Evolutionary conservation across 2,888 invertebrate genomes (phyloP).

Genomic region (Arge pagana): DNA sequence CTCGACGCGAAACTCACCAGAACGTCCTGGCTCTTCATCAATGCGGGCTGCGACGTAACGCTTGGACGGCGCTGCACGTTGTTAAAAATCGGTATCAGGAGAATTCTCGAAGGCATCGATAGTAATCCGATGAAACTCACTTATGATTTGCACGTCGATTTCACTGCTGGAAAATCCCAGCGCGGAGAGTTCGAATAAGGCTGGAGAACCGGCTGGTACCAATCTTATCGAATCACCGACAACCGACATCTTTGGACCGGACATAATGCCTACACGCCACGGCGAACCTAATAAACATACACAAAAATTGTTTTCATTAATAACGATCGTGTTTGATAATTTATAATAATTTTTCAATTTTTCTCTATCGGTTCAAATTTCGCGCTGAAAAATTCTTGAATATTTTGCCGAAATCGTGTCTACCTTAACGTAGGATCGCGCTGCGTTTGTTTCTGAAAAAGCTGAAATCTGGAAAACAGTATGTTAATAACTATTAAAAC

Average conservation of each 20-base stretch:
- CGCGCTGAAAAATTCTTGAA: no score
- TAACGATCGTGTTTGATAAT: neutral
- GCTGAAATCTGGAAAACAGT: slow-evolving; percentile 27
- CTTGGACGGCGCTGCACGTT: slow-evolving; percentile 74
- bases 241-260: slow-evolving; percentile 75
- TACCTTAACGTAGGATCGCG: slow-evolving; percentile 18
- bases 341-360: neutral
- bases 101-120: neutral
- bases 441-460: slow-evolving; percentile 27
- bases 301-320: neutral
- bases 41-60: slow-evolving; percentile 81
- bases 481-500: no score
- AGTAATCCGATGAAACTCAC: slow-evolving; percentile 52
- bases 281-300: slow-evolving; percentile 96
- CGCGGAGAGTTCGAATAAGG: slow-evolving; percentile 87
- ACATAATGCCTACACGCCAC: slow-evolving; percentile 92
- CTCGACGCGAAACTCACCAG: slow-evolving; percentile 86
- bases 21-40: slow-evolving; percentile 77
- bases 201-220: slow-evolving; percentile 87
- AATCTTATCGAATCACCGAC: slow-evolving; percentile 86
- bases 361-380: neutral
- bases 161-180: slow-evolving; percentile 64
- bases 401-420: no score
- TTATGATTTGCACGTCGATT: slow-evolving; percentile 63
- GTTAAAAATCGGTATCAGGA: no score